Base-by-base conservation (phyloP, 2,113 vertebrate species). In the Tupaia chinensis region DNA sequence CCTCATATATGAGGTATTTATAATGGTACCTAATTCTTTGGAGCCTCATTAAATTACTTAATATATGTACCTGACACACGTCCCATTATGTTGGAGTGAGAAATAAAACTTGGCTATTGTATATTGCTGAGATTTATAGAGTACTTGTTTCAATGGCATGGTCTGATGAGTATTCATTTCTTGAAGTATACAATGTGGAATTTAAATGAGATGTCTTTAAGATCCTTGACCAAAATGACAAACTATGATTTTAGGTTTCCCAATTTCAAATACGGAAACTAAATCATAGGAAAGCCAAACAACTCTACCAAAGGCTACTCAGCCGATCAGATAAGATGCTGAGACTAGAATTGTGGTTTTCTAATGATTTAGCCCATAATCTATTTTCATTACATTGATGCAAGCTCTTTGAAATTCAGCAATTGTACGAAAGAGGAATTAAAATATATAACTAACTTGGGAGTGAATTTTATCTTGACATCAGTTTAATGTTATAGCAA, bases 261-360 rank as follows among this genome's bases (percentile, higher is more conserved):
- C 11, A 19, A 16, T 29, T 84, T 94, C 56, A 96, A 80, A 77
- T 44, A 85, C 54, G 19, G 60, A 94, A 95, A 95, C 25, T 32
- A 80, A 94, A 34, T 53, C 32, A 61, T 60, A 34, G 7, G 58
- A 86, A 74, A 84, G 23, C 8, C 87, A 87, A 94, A 22, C 58
- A 88, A 29, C 60, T 23, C 7, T 14, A 29, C 29, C 5, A 8
- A 91, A 32, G 44, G 53, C 2, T 23, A 65, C 12, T 81, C 22
- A 65, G 29, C 60, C 34, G 29, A 53, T 81, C 34, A 78, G n/a
- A 86, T 65, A 23, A 74, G 92, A 89, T 85, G 27, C 22, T 92
- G n/a, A 12, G 27, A 34, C 22, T 25, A 84, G 44, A 87, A 78
- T 5, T 79, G 16, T 20, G 56, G 10, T 65, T 92, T 92, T 95